A percentile compares a stretch with the other conserved stretches of the same genome.
These are phyloP conservation scores for Pedetes capensis DNA, from an alignment of 2,113 vertebrate genomes.

Conservation along the genomic window DNA sequence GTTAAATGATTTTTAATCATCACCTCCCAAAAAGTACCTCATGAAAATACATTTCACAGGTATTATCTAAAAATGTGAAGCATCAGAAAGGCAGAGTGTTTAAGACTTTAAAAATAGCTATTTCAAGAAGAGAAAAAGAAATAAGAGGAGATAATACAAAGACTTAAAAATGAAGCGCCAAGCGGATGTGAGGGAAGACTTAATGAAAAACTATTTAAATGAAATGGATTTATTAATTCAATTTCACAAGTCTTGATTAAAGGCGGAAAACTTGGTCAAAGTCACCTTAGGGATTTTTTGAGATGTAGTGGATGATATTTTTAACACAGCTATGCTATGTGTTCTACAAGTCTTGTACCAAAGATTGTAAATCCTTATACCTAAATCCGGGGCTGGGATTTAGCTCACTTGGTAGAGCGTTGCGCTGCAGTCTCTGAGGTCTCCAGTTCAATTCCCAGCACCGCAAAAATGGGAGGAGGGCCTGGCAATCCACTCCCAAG, in stretches of 20 bases:
- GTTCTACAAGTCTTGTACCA: background rate
- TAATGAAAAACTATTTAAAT: constrained; percentile 44
- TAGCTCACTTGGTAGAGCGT: too few relatives aligned
- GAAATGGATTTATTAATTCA: constrained; percentile 45
- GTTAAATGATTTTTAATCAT: constrained; percentile 81
- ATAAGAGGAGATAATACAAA: constrained; percentile 2
- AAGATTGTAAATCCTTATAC: background rate
- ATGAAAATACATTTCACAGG: constrained; percentile 75
- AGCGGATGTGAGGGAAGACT: background rate
- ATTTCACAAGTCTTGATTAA: constrained; percentile 35
- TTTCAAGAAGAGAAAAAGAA: constrained; percentile 33
- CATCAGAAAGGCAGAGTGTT: constrained; percentile 47
- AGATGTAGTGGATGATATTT: background rate
- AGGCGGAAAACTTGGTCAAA: constrained; percentile 37
- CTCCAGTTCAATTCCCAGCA: too few relatives aligned
- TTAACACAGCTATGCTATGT: background rate
- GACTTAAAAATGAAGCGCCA: background rate
- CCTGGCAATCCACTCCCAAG: too few relatives aligned
- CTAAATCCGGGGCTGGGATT: background rate
- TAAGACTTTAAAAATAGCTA: constrained; percentile 44
- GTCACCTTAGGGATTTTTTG: constrained; percentile 32
- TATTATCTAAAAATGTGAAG: constrained; percentile 68
- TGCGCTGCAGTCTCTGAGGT: too few relatives aligned
- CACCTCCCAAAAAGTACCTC: constrained; percentile 60
- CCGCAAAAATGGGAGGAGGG: too few relatives aligned